These are phyloP conservation scores for Drosophila kuntzei DNA, from an alignment of 2,888 invertebrate species.

Conservation along the genomic window DNA sequence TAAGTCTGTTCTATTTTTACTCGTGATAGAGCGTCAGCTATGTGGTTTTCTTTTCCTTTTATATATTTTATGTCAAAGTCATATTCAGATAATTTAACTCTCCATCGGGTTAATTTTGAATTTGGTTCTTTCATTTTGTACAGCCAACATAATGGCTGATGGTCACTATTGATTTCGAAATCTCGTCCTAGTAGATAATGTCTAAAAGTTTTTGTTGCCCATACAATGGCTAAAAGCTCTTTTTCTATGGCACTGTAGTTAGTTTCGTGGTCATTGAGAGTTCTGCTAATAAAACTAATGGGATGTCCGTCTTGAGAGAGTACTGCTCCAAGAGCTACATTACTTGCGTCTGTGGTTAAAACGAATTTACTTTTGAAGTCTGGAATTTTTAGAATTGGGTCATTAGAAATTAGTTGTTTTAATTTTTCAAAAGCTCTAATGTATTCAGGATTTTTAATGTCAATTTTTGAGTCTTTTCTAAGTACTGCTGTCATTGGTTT, in stretches of 20 bases:
- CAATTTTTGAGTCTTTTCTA: neutral
- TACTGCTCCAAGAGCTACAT: too few species aligned
- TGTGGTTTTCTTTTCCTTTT: constrained; percentile 1
- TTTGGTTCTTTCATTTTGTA: neutral
- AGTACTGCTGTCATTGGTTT: too few species aligned
- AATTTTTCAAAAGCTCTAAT: neutral
- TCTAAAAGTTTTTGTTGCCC: neutral
- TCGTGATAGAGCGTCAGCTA: constrained; percentile 3
- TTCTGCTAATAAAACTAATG: too few species aligned
- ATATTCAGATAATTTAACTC: neutral
- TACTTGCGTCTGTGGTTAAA: too few species aligned
- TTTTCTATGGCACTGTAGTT: too few species aligned
- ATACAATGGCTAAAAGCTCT: constrained; percentile 1
- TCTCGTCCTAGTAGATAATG: constrained; percentile 1
- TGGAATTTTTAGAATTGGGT: too few species aligned
- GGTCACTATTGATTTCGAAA: neutral
- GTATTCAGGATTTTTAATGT: neutral
- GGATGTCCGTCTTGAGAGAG: neutral
- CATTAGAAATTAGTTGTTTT: neutral
- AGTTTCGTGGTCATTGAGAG: too few species aligned
- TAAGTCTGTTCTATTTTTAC: constrained; percentile 7
- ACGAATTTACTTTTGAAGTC: too few species aligned
- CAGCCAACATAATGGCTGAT: constrained; percentile 4
- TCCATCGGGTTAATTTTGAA: too few species aligned
- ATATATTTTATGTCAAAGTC: neutral